phyloP scores from a whole-genome alignment of 2,797 vertebrate species.

The Stomatorhinus walkeri region DNA sequence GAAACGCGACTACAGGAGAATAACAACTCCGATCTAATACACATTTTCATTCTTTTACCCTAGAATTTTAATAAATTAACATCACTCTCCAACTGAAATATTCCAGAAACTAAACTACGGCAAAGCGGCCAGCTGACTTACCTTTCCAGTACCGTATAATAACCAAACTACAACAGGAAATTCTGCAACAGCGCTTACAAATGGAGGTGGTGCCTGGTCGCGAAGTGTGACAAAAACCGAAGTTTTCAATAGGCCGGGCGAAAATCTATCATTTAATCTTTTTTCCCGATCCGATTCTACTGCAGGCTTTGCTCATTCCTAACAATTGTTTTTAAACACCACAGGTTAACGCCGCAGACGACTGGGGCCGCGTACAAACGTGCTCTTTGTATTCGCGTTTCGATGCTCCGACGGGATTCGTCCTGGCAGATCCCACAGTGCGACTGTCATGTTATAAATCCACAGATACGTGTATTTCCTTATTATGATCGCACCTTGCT shows the following conservation, averaged over 20 bases:
- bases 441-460: neutral
- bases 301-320: too few species aligned
- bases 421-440: neutral
- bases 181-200: conserved; percentile 47
- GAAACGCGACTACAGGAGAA: neutral
- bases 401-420: neutral
- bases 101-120: neutral
- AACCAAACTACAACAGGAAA: conserved; percentile 63
- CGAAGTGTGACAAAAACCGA: conserved; percentile 8
- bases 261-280: neutral
- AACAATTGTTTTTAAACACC: neutral
- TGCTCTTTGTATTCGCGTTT: neutral
- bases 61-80: neutral
- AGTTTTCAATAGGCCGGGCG: neutral
- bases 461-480: neutral
- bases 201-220: conserved; percentile 42
- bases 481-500: neutral
- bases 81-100: too few species aligned
- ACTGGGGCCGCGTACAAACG: neutral
- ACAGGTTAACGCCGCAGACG: neutral
- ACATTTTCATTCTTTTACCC: neutral
- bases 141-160: conserved; percentile 30
- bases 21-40: neutral
- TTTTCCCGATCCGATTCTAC: neutral
- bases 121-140: neutral